Evolutionary conservation across 1,140 invertebrate species (phyloP), one percentile per base, ranked within the genome.

Genomic region (Ectropis grisescens): DNA sequence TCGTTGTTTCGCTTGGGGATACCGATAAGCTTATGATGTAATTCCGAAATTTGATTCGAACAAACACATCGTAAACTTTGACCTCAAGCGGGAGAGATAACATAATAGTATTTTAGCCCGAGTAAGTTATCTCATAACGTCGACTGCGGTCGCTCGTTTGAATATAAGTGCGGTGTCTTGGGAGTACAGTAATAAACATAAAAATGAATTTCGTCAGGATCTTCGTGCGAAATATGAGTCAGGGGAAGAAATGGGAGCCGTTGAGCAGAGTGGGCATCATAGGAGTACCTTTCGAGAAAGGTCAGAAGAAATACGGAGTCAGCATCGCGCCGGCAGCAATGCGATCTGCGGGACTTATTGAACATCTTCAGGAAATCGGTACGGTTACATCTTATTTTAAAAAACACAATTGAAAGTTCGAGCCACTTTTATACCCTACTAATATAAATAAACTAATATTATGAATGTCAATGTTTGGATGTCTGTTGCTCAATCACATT

Each of bases 201-300:
- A 68, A 53, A 53, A 80, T 80, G 75, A 74, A 75, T 57, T 33
- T 56, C 23, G 29, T 64, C 25, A 75, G 53, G 55, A 40, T 59
- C 19, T 55, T 67, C 25, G 37, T 51, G 31, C 62, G 71, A 38
- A 71, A 54, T 12, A 69, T 80, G 59, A 75, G 60, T 35, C 48
- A 54, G 24, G 24, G 13, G 22, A 47, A 43, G 23, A 60, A 61
- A 41, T 71, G 48, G 57, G 40, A 61, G 31, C 54, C 71, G 2
- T 48, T 80, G 27, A 56, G 60, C 2, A 57, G 52, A 80, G 82
- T 91, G 6, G 90, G 89, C 25, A 84, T 91, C 41, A 78, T 91
- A 27, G 90, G 90, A n/a, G 89, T 91, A 24, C 90, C 90, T 13
- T 90, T 91, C 54, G 87, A 88, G 36, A 90, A 91, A 58, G 90